These are phyloP conservation scores for Semicossyphus pulcher DNA, from an alignment of 2,113 vertebrate genomes.

Conservation along the genomic window DNA sequence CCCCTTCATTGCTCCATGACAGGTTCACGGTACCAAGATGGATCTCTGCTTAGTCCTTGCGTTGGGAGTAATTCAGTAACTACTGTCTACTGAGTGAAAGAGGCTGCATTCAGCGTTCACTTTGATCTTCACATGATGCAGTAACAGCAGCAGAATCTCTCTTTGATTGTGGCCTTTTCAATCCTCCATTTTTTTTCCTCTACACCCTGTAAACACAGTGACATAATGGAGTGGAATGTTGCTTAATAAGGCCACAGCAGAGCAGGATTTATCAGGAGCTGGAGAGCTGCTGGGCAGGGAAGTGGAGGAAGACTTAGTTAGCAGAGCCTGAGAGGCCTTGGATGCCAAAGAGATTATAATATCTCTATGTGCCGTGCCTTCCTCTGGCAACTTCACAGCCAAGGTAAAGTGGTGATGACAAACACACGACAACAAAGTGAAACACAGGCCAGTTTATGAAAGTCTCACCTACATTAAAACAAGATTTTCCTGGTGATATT, in stretches of 20 bases:
- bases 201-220: constrained; percentile 49
- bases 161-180: constrained; percentile 52
- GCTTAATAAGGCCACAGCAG: constrained; percentile 52
- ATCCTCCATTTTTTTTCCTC: constrained; percentile 14
- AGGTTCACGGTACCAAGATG: constrained; percentile 81
- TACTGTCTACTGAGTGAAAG: constrained; percentile 74
- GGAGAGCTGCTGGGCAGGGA: constrained; percentile 46
- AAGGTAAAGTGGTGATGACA: constrained; percentile 20
- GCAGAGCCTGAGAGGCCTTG: constrained; percentile 37
- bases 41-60: constrained; percentile 76
- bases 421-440: constrained; percentile 16
- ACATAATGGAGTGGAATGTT: constrained; percentile 58
- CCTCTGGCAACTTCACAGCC: constrained; percentile 22
- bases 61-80: constrained; percentile 82
- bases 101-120: constrained; percentile 50
- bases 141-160: constrained; percentile 19
- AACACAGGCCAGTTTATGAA: neutral
- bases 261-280: constrained; percentile 53
- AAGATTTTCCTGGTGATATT: no score
- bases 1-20: constrained; percentile 81
- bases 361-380: constrained; percentile 19
- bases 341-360: constrained; percentile 50
- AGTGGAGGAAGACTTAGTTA: constrained; percentile 52
- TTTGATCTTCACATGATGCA: constrained; percentile 28
- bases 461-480: neutral